phyloP scores from a whole-genome alignment of 2,888 invertebrate genomes.

The Trachelus iudaicus region DNA sequence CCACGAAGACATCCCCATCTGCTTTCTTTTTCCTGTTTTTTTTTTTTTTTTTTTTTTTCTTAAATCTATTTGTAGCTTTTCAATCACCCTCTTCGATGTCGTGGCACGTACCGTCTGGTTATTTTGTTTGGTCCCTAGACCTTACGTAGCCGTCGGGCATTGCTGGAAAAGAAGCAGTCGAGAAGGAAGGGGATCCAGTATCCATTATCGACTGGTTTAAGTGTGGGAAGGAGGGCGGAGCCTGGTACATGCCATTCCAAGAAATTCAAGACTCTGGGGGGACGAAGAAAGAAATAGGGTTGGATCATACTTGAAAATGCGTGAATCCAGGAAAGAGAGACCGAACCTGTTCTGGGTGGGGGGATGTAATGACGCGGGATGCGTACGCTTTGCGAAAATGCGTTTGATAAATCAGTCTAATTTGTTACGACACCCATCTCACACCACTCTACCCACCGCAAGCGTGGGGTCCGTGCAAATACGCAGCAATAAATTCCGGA shows the following conservation, averaged over 20 bases:
- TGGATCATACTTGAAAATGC: neutral
- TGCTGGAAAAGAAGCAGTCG: neutral
- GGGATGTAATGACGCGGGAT: neutral
- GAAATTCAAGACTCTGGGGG: neutral
- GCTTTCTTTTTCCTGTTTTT: too few species aligned
- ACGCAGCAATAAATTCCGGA: slow-evolving; percentile 35
- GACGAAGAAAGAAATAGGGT: neutral
- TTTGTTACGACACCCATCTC: slow-evolving; percentile 26
- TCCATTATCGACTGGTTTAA: neutral
- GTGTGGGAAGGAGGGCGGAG: neutral
- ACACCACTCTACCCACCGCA: neutral
- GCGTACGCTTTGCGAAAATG: slow-evolving; percentile 16
- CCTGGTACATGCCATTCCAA: neutral
- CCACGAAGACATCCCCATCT: neutral
- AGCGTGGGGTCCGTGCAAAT: slow-evolving; percentile 21
- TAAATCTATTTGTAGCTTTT: neutral
- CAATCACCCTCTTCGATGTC: neutral
- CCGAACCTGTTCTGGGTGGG: neutral
- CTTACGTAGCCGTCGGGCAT: neutral
- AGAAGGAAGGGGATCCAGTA: neutral
- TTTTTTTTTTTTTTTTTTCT: neutral
- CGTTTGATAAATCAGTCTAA: slow-evolving; percentile 38
- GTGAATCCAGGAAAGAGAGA: neutral
- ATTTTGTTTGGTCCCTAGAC: neutral
- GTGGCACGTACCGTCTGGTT: neutral